A percentile compares a stretch with the other conserved stretches of the same genome.
Evolutionary conservation across 2,113 vertebrate genomes (phyloP).

Genomic region (Paracanthobrama guichenoti): DNA sequence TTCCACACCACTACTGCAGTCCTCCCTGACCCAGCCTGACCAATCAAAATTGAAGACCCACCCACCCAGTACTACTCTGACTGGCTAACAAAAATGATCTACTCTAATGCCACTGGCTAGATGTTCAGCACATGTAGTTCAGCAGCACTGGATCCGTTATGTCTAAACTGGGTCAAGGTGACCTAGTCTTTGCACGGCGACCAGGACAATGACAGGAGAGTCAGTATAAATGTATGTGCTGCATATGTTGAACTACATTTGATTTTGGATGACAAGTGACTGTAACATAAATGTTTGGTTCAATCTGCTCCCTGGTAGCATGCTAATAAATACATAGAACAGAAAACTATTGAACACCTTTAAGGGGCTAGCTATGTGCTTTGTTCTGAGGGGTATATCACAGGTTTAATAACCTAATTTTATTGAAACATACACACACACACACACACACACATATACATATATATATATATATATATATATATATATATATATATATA

Average conservation of each 20-base stretch:
- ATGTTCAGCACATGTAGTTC: conserved; percentile 47
- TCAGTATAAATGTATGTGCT: conserved; percentile 10
- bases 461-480: too few relatives aligned
- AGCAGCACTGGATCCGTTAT: conserved; percentile 40
- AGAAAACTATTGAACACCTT: neutral
- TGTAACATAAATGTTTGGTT: neutral
- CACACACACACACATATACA: neutral
- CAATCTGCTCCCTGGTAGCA: neutral
- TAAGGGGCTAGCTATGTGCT: neutral
- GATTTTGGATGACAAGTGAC: neutral
- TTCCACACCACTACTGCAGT: conserved; percentile 52
- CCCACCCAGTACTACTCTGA: conserved; percentile 50
- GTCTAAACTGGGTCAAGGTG: conserved; percentile 71
- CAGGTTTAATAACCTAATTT: neutral
- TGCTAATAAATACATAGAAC: neutral
- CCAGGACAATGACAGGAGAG: conserved; percentile 44
- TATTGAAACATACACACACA: neutral
- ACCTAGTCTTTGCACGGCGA: conserved; percentile 48
- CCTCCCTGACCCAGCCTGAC: conserved; percentile 29
- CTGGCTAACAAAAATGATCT: conserved; percentile 61
- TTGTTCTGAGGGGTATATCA: neutral
- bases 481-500: too few relatives aligned
- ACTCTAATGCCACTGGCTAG: conserved; percentile 52
- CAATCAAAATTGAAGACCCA: conserved; percentile 52
- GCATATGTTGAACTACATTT: neutral